phyloP scores from a whole-genome alignment of 1,140 invertebrate genomes.

The Piezodorus guildinii region DNA sequence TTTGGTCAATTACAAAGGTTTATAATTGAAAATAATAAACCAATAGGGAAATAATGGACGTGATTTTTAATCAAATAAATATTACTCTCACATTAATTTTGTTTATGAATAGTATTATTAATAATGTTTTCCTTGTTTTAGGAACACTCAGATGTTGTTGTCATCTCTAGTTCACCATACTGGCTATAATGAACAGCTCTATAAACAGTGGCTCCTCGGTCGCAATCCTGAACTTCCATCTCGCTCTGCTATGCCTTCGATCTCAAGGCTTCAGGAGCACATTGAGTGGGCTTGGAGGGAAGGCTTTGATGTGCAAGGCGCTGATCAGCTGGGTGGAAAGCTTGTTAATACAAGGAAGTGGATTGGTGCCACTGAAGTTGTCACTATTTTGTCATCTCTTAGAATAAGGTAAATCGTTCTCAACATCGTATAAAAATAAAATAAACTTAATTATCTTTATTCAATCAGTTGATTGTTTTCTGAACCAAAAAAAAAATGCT shows the following conservation, averaged over 20 bases:
- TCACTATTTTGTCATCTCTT: conserved; percentile 63
- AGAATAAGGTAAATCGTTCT: conserved; percentile 48
- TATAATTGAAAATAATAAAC: too few relatives aligned
- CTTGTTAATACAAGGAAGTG: conserved; percentile 78
- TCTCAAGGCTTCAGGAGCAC: conserved; percentile 66
- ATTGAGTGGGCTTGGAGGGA: conserved; percentile 79
- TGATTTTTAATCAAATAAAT: too few relatives aligned
- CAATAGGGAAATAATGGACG: too few relatives aligned
- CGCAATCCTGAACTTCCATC: conserved; percentile 37
- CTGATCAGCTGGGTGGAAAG: conserved; percentile 68
- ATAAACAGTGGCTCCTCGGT: conserved; percentile 35
- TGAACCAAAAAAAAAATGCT: too few relatives aligned
- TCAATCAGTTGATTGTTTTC: too few relatives aligned
- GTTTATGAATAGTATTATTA: background rate
- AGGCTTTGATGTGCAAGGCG: conserved; percentile 74
- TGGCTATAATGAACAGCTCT: conserved; percentile 57
- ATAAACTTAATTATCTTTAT: too few relatives aligned
- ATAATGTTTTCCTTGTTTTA: conserved; percentile 31
- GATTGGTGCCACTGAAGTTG: conserved; percentile 82
- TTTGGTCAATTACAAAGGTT: too few relatives aligned
- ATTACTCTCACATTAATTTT: too few relatives aligned
- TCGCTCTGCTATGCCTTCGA: conserved; percentile 63
- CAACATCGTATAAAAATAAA: too few relatives aligned
- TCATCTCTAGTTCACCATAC: conserved; percentile 65
- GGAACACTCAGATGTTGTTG: conserved; percentile 83